phyloP scores from a whole-genome alignment of 1,140 invertebrate genomes.

The Pogonomyrmex californicus region DNA sequence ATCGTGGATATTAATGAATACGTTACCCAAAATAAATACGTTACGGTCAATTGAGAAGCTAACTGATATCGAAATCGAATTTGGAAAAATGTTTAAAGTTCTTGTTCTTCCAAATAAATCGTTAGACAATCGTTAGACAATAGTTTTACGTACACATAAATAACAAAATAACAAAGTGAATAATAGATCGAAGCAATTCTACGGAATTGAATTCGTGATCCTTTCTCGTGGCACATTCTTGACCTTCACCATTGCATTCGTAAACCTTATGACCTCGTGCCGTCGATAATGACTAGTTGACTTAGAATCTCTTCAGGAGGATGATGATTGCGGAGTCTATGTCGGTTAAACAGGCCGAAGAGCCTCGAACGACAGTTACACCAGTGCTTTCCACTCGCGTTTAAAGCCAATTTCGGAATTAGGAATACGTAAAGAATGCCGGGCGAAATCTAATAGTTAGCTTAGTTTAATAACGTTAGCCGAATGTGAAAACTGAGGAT shows the following conservation, averaged over 20 bases:
- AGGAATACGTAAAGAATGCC: neutral
- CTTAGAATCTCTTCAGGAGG: slow-evolving; percentile 12
- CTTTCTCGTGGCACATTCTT: neutral
- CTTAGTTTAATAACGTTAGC: slow-evolving; percentile 32
- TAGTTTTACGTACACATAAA: neutral
- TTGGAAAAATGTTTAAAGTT: neutral
- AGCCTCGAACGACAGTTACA: slow-evolving; percentile 23
- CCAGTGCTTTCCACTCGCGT: slow-evolving; percentile 16
- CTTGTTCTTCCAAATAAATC: neutral
- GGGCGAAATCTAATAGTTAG: slow-evolving; percentile 12
- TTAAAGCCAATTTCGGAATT: slow-evolving; percentile 35
- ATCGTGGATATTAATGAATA: neutral
- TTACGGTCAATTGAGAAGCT: neutral
- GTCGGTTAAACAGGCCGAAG: slow-evolving; percentile 22
- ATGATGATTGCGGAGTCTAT: slow-evolving; percentile 19
- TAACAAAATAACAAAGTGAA: neutral
- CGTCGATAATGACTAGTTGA: slow-evolving; percentile 31
- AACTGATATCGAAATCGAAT: neutral
- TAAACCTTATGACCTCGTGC: slow-evolving; percentile 4
- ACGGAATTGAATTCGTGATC: slow-evolving; percentile 2
- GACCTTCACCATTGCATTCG: slow-evolving; percentile 10
- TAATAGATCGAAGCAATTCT: neutral
- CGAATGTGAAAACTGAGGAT: slow-evolving; percentile 22
- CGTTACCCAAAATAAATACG: too few relatives aligned
- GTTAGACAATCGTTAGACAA: neutral